Conservation (phyloP, 2,113 vertebrate genomes). For the Plestiodon gilberti region DNA sequence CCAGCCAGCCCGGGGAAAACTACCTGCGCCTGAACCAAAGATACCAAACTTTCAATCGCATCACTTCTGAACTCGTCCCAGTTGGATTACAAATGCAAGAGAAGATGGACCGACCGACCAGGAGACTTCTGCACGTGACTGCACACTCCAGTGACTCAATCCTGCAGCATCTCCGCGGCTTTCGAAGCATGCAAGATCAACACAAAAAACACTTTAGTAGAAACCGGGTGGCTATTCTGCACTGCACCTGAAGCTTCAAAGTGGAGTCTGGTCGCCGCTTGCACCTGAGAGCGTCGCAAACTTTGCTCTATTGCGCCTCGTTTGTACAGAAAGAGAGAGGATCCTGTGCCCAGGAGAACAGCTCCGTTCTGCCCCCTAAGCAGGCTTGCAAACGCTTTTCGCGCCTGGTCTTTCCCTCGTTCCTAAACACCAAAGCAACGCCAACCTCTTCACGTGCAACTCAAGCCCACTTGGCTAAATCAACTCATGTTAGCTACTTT, state of each 20-base stretch:
- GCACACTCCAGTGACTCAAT: neutral
- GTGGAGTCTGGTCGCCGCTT: no score
- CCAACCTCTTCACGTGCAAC: neutral
- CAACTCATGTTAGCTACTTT: neutral
- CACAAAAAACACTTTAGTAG: neutral
- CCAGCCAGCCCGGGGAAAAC: neutral
- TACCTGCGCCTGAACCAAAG: neutral
- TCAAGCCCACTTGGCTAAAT: neutral
- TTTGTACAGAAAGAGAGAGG: no score
- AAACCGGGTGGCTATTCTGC: no score
- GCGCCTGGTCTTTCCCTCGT: neutral
- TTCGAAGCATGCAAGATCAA: neutral
- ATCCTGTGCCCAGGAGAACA: neutral
- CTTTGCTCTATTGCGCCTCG: neutral
- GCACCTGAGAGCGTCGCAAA: neutral
- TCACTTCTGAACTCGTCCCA: neutral
- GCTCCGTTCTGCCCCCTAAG: neutral
- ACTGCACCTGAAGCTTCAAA: neutral
- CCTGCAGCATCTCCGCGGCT: neutral
- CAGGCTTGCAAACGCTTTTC: neutral
- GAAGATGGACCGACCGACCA: no score
- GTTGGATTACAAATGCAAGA: neutral
- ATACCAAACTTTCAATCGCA: neutral
- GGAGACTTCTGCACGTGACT: neutral
- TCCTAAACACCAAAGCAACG: neutral